Percentiles rank a stretch among this genome's conserved stretches.
Conservation (phyloP, 1,140 invertebrate genomes). For the Drosophila parabipectinata region DNA sequence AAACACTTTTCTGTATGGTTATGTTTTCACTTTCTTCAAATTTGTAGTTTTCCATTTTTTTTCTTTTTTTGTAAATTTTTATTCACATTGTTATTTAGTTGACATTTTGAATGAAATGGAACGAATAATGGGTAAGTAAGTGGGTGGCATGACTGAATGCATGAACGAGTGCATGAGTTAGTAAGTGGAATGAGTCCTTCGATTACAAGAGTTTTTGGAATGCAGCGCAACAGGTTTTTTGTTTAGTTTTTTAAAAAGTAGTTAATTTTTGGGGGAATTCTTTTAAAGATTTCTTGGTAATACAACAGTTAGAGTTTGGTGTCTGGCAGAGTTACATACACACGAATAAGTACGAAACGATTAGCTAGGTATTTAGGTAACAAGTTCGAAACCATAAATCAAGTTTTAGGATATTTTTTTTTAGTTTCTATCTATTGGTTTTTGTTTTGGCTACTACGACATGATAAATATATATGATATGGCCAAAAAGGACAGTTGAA, state of each 20-base stretch:
- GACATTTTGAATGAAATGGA: constrained; percentile 35
- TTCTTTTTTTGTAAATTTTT: constrained; percentile 10
- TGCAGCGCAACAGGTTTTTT: constrained; percentile 26
- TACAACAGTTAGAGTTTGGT: constrained; percentile 68
- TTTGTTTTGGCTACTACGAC: constrained; percentile 47
- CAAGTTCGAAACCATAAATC: constrained; percentile 62
- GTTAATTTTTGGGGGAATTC: constrained; percentile 1
- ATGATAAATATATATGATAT: constrained; percentile 58
- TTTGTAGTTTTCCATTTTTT: constrained; percentile 9
- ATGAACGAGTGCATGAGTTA: constrained; percentile 26
- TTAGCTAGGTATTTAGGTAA: constrained; percentile 50
- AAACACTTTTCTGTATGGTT: constrained; percentile 37
- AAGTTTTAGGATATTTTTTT: constrained; percentile 38
- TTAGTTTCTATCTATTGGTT: constrained; percentile 49
- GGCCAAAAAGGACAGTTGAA: constrained; percentile 10
- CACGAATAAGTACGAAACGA: constrained; percentile 67
- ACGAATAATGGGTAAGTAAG: constrained; percentile 22
- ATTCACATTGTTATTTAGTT: constrained; percentile 28
- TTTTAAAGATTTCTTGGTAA: constrained; percentile 28
- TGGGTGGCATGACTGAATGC: constrained; percentile 28
- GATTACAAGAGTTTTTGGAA: constrained; percentile 20
- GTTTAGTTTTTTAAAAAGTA: background rate
- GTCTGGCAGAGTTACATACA: constrained; percentile 43
- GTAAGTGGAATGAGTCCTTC: constrained; percentile 34
- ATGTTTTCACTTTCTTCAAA: constrained; percentile 27